Conservation (phyloP, 2,888 invertebrate genomes). For the Odiellus spinosus region DNA sequence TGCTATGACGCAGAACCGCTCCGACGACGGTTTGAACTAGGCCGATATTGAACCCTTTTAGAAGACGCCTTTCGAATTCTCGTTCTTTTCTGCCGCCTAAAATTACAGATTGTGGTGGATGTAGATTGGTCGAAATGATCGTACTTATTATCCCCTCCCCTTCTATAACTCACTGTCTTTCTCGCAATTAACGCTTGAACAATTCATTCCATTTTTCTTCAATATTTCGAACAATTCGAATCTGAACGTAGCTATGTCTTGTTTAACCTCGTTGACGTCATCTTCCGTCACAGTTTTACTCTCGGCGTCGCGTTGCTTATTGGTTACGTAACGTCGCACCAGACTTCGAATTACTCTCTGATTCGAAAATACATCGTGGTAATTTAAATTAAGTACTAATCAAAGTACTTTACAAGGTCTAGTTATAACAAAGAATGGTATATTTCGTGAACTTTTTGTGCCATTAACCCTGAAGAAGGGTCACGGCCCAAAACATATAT, state of each 20-base stretch:
- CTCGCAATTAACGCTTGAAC: conserved; percentile 3
- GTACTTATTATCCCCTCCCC: background rate
- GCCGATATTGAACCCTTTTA: conserved; percentile 75
- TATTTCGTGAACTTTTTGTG: no score
- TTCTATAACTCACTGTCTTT: background rate
- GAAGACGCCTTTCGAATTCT: conserved; percentile 68
- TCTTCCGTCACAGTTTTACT: conserved; percentile 95
- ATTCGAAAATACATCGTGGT: background rate
- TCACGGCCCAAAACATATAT: no score
- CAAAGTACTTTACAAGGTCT: no score
- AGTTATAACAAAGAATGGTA: no score
- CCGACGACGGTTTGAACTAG: conserved; percentile 49
- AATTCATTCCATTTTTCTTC: conserved; percentile 83
- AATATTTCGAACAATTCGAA: conserved; percentile 93
- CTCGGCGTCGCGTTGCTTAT: conserved; percentile 85
- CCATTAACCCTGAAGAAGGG: no score
- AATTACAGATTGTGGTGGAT: background rate
- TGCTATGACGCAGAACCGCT: conserved; percentile 8
- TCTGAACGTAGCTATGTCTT: conserved; percentile 94
- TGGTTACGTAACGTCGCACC: conserved; percentile 87
- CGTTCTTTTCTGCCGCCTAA: conserved; percentile 59
- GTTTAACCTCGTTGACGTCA: conserved; percentile 97
- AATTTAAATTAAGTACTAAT: no score
- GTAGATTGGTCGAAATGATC: background rate
- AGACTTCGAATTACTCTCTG: conserved; percentile 92